Percentiles rank a stretch among this genome's conserved stretches.
Evolutionary conservation across 2,797 vertebrate species (phyloP).

Genomic region (Tamandua tetradactyla): DNA sequence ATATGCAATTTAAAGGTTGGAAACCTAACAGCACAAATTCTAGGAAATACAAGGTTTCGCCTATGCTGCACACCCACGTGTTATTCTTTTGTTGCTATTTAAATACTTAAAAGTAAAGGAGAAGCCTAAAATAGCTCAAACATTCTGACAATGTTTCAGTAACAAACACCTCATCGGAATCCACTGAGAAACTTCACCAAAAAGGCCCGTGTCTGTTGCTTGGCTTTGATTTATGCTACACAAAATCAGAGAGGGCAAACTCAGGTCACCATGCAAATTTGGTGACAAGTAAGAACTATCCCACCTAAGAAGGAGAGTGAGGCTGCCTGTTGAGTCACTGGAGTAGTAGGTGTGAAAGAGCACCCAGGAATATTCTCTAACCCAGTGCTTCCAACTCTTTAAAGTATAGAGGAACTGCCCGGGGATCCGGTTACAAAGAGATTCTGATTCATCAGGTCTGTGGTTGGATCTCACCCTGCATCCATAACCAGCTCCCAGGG

Average conservation of each 20-base stretch:
- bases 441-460: neutral
- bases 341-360: neutral
- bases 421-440: neutral
- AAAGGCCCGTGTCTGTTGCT: neutral
- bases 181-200: slow-evolving; percentile 37
- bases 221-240: slow-evolving; percentile 28
- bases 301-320: neutral
- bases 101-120: slow-evolving; percentile 45
- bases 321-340: neutral
- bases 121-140: slow-evolving; percentile 60
- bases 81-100: slow-evolving; percentile 66
- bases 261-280: neutral
- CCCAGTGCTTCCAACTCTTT: neutral
- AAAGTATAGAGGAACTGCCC: neutral
- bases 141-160: slow-evolving; percentile 56
- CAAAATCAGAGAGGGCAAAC: neutral
- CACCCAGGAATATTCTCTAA: neutral
- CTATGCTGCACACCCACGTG: neutral
- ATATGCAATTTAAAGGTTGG: slow-evolving; percentile 49
- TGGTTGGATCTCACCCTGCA: neutral
- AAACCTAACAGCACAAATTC: slow-evolving; percentile 55
- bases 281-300: slow-evolving; percentile 21
- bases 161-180: neutral
- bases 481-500: neutral
- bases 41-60: slow-evolving; percentile 47